Base-by-base conservation (phyloP, 2,888 invertebrate species). In the Gonocerus acuteangulatus region DNA sequence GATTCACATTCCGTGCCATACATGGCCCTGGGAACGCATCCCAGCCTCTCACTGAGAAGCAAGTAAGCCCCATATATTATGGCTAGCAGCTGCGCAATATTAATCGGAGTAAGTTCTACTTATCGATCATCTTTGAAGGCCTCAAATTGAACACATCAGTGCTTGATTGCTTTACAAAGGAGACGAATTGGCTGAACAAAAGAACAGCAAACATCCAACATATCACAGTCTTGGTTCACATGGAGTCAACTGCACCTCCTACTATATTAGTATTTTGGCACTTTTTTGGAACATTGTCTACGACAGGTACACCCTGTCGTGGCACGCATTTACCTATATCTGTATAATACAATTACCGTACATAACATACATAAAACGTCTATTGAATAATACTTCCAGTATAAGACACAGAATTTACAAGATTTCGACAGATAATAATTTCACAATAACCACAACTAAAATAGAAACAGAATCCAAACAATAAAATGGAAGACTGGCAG, bases 271-370 rank as follows among this genome's bases (percentile, higher is more conserved):
- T 45, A 39, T 54, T 61, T 54, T 61, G 54, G 54, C 61, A 56
- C 61, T 61, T 61, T 61, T 61, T 61, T 54, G 56, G 56, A 56
- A 61, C 61, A 61, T 48, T 56, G 34, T 60, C 36, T 44, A 52
- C 49, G 39, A 36, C 48, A 34, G 39, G 49, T 32, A 32, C 11
- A 23, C 32, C 45, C 32, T 32, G 32, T 1, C 45, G 18, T 18
- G 32, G 27, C 32, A 45, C 27, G 21, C 18, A 45, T 45, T 58
- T 59, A 48, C 19, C 36, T 59, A 48, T 36, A 59, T 36, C 21
- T 48, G 48, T 59, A 59, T 48, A 32, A 34, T 48, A 54, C 42
- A 54, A 54, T 54, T 39, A 34, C 32, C 34, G 36, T n/a, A 34
- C 32, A 39, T 27, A 27, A 4, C 27, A 27, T 27, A 27, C 27